Percentiles rank a stretch among this genome's conserved stretches.
These are phyloP conservation scores for Capitulum mitella DNA, from an alignment of 2,888 invertebrate genomes.

Conservation along the genomic window DNA sequence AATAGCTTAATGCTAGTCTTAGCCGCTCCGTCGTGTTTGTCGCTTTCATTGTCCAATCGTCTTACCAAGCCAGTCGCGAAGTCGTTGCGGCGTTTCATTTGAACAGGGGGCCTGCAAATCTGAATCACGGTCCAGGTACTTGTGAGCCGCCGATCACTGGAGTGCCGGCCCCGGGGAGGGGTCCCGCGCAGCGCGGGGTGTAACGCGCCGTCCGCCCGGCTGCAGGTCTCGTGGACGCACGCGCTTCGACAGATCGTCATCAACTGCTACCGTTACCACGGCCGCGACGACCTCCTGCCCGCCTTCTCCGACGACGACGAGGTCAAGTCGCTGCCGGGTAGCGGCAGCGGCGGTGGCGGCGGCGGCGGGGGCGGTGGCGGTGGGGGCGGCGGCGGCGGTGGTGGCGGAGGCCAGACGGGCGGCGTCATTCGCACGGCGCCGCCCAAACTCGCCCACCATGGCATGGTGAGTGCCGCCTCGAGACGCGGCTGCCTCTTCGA, in stretches of 20 bases:
- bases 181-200: too few species aligned
- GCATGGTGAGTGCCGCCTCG: constrained; percentile 27
- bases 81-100: too few species aligned
- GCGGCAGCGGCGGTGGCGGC: constrained; percentile 26
- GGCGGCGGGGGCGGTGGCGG: constrained; percentile 19
- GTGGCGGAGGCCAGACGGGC: constrained; percentile 46
- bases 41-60: not conserved
- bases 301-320: constrained; percentile 90
- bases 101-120: too few species aligned
- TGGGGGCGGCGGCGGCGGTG: not conserved
- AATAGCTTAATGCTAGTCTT: too few species aligned
- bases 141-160: too few species aligned
- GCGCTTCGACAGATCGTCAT: constrained; percentile 92
- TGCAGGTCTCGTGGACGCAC: constrained; percentile 94
- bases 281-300: constrained; percentile 87
- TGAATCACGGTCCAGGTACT: too few species aligned
- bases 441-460: constrained; percentile 52
- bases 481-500: too few species aligned
- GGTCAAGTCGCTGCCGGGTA: not conserved
- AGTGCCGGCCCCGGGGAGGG: too few species aligned
- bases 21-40: too few species aligned
- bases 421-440: constrained; percentile 64
- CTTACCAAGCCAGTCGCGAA: not conserved
- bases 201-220: too few species aligned
- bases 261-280: constrained; percentile 97